These are phyloP conservation scores for Eumerus sabulonum DNA, from an alignment of 2,888 invertebrate species.

Conservation along the genomic window DNA sequence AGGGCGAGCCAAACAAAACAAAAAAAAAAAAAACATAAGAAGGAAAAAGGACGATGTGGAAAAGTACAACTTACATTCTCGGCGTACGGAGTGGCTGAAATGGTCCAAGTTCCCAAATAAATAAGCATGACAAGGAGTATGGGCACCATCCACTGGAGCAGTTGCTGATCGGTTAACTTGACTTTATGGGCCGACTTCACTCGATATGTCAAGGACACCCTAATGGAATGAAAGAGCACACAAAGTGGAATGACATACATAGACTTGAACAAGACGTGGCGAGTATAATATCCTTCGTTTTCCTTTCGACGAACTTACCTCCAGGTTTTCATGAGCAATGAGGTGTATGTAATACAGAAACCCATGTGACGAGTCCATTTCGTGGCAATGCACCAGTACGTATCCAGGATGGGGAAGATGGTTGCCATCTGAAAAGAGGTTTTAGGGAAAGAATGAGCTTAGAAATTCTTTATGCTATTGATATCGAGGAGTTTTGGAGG, in stretches of 20 bases:
- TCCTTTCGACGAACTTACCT: slow-evolving; percentile 81
- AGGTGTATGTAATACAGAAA: slow-evolving; percentile 95
- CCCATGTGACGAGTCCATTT: slow-evolving; percentile 97
- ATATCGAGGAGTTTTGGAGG: no score
- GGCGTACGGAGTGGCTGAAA: slow-evolving; percentile 90
- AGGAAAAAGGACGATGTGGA: background rate
- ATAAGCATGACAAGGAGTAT: slow-evolving; percentile 93
- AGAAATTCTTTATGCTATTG: no score
- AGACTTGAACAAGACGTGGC: background rate
- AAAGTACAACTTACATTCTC: slow-evolving; percentile 82
- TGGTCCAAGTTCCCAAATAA: slow-evolving; percentile 93
- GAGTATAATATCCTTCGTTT: background rate
- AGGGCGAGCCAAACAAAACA: slow-evolving; percentile 7
- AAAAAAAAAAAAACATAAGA: slow-evolving; percentile 1
- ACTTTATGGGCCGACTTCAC: slow-evolving; percentile 96
- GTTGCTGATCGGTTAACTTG: slow-evolving; percentile 93
- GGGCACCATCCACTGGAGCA: slow-evolving; percentile 95
- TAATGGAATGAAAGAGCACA: slow-evolving; percentile 76
- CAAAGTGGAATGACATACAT: slow-evolving; percentile 33
- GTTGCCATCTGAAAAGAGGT: slow-evolving; percentile 88
- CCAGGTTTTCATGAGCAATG: slow-evolving; percentile 96
- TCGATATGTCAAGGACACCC: slow-evolving; percentile 94
- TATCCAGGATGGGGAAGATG: slow-evolving; percentile 92
- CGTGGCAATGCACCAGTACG: slow-evolving; percentile 91
- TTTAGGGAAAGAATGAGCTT: no score